Conservation (phyloP, 2,888 invertebrate genomes). For the Elysia crispata region DNA sequence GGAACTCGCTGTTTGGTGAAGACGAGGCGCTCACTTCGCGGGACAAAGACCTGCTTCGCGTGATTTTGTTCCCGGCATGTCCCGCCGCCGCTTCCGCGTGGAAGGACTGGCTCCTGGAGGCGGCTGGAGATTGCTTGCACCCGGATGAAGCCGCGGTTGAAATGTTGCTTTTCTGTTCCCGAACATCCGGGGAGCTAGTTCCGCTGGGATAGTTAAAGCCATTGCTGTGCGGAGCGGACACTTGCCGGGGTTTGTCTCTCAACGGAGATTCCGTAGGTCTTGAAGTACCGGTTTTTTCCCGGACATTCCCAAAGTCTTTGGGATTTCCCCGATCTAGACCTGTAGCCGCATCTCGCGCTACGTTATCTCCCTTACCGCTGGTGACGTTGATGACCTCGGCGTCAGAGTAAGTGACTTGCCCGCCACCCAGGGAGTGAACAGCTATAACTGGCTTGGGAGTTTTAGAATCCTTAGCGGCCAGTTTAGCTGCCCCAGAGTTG, state of each 20-base stretch:
- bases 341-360: background rate
- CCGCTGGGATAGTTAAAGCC: no score
- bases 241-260: no score
- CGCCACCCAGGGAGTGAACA: background rate
- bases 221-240: no score
- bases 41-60: slow-evolving; percentile 33
- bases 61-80: background rate
- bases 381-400: no score
- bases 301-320: background rate
- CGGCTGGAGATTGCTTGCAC: background rate
- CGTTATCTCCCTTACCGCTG: no score
- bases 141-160: background rate
- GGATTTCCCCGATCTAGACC: background rate
- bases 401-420: no score
- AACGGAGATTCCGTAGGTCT: no score
- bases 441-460: background rate
- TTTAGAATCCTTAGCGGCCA: background rate
- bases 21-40: background rate
- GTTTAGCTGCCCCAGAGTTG: background rate
- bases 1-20: no score
- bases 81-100: background rate
- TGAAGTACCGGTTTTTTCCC: no score
- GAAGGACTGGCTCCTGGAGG: slow-evolving; percentile 32
- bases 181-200: no score
- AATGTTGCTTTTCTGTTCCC: background rate